These are phyloP conservation scores for Phyllostomus hastatus DNA, from an alignment of 2,113 vertebrate genomes.

Conservation along the genomic window DNA sequence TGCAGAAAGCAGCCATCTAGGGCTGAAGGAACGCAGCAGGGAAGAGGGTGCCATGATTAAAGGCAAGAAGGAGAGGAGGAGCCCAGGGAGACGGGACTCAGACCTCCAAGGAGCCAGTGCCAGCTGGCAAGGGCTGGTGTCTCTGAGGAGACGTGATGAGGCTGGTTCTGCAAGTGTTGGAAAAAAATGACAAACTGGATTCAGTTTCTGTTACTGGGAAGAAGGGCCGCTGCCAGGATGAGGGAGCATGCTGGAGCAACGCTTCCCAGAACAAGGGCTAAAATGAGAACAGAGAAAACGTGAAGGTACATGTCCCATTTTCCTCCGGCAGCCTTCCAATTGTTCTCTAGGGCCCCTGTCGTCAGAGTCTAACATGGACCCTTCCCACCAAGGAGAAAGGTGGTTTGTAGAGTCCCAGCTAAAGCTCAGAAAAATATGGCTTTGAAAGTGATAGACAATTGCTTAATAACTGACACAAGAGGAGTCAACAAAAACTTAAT, in stretches of 20 bases:
- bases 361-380: not conserved
- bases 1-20: not conserved
- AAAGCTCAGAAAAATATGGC: not conserved
- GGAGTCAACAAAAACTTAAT: not conserved
- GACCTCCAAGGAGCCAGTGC: not conserved
- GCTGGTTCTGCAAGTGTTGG: not conserved
- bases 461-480: not conserved
- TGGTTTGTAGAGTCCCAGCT: not conserved
- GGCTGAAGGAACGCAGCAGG: not conserved
- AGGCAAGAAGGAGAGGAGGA: not conserved
- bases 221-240: not conserved
- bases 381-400: not conserved
- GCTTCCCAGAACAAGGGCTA: not conserved
- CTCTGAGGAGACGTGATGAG: not conserved
- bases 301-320: not conserved
- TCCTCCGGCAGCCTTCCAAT: not conserved
- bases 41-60: not conserved
- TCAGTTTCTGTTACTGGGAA: not conserved
- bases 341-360: not conserved
- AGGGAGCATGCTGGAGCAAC: not conserved
- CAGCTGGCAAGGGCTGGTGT: not conserved
- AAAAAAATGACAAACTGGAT: not conserved
- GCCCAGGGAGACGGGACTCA: not conserved
- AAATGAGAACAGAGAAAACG: not conserved
- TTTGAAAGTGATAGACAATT: not conserved